Evolutionary conservation across 1,140 invertebrate genomes (phyloP).

Genomic region (Ceratina australensis): DNA sequence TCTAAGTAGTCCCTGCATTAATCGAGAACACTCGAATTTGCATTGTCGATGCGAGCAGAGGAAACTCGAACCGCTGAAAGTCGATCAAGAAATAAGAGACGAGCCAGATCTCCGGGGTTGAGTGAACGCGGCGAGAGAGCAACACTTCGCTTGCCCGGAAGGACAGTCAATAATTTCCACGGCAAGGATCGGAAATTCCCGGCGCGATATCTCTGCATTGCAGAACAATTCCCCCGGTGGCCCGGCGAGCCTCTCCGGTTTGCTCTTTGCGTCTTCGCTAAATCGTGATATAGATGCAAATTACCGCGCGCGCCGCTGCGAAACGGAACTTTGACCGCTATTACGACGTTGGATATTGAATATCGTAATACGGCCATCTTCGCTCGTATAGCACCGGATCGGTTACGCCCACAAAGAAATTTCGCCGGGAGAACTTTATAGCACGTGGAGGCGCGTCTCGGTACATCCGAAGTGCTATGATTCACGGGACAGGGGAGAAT

Average conservation of each 20-base stretch:
- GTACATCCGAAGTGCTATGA: constrained; percentile 7
- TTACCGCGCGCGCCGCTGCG: constrained; percentile 43
- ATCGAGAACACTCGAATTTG: background rate
- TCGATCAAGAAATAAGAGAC: constrained; percentile 8
- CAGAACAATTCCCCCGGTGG: constrained; percentile 29
- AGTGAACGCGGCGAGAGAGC: too few relatives aligned
- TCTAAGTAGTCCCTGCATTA: too few relatives aligned
- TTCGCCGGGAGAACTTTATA: constrained; percentile 47
- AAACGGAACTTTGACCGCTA: constrained; percentile 64
- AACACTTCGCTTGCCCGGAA: background rate
- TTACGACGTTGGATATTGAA: constrained; percentile 64
- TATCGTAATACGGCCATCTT: constrained; percentile 60
- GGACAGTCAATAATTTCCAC: constrained; percentile 16
- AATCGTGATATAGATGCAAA: constrained; percentile 66
- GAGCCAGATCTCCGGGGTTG: too few relatives aligned
- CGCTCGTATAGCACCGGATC: constrained; percentile 37
- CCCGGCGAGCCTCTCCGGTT: constrained; percentile 7
- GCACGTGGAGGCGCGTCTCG: background rate
- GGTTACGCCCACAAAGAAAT: constrained; percentile 58
- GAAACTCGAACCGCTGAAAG: background rate
- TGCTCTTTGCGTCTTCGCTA: constrained; percentile 38
- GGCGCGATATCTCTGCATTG: constrained; percentile 20
- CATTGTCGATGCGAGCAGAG: background rate
- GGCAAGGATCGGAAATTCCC: constrained; percentile 33
- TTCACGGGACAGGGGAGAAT: constrained; percentile 14